Conservation (phyloP, 2,113 vertebrate genomes). For the Pterophyllum scalare region DNA sequence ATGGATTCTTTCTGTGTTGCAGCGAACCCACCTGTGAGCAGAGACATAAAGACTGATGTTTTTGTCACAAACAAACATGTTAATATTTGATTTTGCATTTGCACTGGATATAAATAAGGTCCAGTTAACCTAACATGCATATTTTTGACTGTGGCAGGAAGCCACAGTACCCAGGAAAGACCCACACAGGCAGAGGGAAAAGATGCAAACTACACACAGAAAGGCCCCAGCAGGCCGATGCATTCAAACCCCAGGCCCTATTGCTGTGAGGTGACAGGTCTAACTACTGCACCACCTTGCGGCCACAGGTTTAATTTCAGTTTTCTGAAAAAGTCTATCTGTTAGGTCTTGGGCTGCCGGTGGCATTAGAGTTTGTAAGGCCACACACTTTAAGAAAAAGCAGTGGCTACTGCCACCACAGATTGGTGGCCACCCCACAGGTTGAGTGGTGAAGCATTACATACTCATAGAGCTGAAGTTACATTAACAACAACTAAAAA, state of each 20-base stretch:
- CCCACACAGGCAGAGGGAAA: neutral
- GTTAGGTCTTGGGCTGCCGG: neutral
- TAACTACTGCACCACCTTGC: neutral
- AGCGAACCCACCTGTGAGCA: conserved; percentile 71
- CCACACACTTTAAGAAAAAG: neutral
- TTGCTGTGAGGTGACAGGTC: neutral
- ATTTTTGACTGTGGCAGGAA: neutral
- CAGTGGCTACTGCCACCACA: neutral
- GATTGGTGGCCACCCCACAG: neutral
- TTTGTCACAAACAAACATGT: neutral
- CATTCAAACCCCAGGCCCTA: neutral
- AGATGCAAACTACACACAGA: neutral
- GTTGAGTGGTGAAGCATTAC: neutral
- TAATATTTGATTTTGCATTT: too few relatives aligned
- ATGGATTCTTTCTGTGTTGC: conserved; percentile 89
- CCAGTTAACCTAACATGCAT: neutral
- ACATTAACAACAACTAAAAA: neutral
- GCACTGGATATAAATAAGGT: too few relatives aligned
- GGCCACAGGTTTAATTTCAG: neutral
- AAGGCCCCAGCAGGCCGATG: neutral
- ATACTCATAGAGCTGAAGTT: neutral
- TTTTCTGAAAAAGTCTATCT: neutral
- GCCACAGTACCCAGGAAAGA: neutral
- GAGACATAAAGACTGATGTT: neutral
- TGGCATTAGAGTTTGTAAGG: neutral